Evolutionary conservation across 92 coral and sea anemone genomes (phyloP).

Genomic region (Zoanthus solanderi): DNA sequence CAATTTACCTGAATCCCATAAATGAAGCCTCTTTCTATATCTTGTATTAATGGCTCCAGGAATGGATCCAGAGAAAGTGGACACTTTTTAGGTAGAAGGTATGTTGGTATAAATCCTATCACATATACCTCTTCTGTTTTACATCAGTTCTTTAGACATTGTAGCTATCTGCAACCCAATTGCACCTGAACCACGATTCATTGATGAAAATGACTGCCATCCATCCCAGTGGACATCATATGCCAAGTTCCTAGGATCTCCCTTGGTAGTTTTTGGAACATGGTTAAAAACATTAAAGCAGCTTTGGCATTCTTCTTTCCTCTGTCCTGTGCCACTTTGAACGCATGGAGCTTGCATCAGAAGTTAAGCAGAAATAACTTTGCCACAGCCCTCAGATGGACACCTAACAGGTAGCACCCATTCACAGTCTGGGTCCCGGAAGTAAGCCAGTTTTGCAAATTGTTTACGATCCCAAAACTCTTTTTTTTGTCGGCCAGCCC

Average conservation of each 20-base stretch:
- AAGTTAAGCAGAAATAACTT: conserved; percentile 44
- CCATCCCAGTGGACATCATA: conserved; percentile 71
- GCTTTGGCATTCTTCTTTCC: conserved; percentile 47
- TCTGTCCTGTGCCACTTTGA: conserved; percentile 25
- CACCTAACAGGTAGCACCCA: conserved; percentile 58
- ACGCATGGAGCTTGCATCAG: conserved; percentile 43
- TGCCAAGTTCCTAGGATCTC: conserved; percentile 59
- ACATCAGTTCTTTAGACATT: conserved; percentile 61
- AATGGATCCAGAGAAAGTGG: conserved; percentile 73
- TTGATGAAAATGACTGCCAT: conserved; percentile 60
- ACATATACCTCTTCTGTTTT: conserved; percentile 72
- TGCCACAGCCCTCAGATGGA: conserved; percentile 36
- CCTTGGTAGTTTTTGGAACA: conserved; percentile 2
- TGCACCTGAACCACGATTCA: conserved; percentile 61
- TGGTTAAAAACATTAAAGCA: conserved; percentile 34
- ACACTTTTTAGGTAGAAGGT: conserved; percentile 63
- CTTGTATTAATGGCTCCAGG: conserved; percentile 68
- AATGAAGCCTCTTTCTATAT: conserved; percentile 75
- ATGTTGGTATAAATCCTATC: conserved; percentile 76
- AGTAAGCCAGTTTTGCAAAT: conserved; percentile 67
- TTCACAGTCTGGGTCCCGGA: conserved; percentile 65
- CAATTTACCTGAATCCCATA: conserved; percentile 73
- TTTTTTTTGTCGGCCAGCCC: conserved; percentile 57
- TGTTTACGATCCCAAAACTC: conserved; percentile 77
- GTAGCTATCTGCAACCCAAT: conserved; percentile 59